These are phyloP conservation scores for Orthonyx spaldingii DNA, from an alignment of 2,113 vertebrate species.

Conservation along the genomic window DNA sequence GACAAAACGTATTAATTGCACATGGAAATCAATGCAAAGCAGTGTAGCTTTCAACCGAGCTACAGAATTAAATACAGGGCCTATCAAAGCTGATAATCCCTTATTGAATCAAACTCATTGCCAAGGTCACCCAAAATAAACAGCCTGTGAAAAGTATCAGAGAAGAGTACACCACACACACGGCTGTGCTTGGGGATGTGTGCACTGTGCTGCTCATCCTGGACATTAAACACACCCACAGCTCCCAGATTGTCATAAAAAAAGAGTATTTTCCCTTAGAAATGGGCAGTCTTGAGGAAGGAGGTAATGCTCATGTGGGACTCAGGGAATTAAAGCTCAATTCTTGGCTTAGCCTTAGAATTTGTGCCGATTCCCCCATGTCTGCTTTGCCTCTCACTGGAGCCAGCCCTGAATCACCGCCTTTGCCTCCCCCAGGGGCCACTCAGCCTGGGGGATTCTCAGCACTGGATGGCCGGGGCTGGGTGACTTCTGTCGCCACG, in stretches of 20 bases:
- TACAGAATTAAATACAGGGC: background rate
- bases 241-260: accelerated
- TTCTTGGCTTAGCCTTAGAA: background rate
- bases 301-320: background rate
- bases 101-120: background rate
- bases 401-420: background rate
- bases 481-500: background rate
- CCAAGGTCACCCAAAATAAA: constrained; percentile 34
- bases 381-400: background rate
- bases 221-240: background rate
- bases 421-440: background rate
- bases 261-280: background rate
- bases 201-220: background rate
- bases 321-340: background rate
- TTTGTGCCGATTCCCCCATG: background rate
- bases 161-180: background rate
- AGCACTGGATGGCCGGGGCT: background rate
- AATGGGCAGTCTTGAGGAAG: background rate
- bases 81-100: constrained; percentile 48
- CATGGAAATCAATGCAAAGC: constrained; percentile 52
- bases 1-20: constrained; percentile 54
- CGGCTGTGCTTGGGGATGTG: no score
- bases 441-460: background rate
- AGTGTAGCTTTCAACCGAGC: background rate
- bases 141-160: background rate